phyloP scores from a whole-genome alignment of 2,113 vertebrate species.

The Chamaea fasciata region DNA sequence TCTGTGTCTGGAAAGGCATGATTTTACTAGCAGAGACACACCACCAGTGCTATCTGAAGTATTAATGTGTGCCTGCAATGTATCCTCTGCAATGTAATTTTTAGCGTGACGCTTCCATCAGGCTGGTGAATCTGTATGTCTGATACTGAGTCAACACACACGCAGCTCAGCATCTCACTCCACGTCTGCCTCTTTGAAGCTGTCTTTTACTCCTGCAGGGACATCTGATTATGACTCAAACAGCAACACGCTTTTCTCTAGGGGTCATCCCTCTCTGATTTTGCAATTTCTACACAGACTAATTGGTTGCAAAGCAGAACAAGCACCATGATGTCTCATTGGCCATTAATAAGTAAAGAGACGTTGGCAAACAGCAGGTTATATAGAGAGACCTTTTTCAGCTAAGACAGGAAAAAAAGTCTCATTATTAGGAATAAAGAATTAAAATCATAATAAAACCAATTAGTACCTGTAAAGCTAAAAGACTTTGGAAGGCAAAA shows the following conservation, averaged over 20 bases:
- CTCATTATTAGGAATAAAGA: neutral
- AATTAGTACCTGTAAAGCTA: neutral
- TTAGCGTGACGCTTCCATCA: neutral
- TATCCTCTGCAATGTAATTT: neutral
- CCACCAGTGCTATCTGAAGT: neutral
- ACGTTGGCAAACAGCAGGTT: neutral
- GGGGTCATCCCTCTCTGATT: slow-evolving; percentile 45
- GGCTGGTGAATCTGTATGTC: neutral
- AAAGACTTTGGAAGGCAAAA: neutral
- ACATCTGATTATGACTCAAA: slow-evolving; percentile 65
- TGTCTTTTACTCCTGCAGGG: slow-evolving; percentile 14
- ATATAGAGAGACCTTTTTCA: neutral
- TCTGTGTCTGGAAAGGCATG: neutral
- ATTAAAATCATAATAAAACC: neutral
- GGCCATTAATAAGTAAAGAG: slow-evolving; percentile 6
- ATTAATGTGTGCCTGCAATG: neutral
- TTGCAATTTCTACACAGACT: slow-evolving; percentile 16
- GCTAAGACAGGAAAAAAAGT: neutral
- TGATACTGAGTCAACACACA: neutral
- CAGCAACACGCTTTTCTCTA: slow-evolving; percentile 31
- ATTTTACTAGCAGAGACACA: neutral
- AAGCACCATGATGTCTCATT: neutral
- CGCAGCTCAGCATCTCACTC: neutral
- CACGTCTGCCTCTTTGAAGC: slow-evolving; percentile 55
- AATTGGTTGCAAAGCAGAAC: slow-evolving; percentile 27